phyloP scores from a whole-genome alignment of 2,113 vertebrate species.

The Antechinus flavipes region DNA sequence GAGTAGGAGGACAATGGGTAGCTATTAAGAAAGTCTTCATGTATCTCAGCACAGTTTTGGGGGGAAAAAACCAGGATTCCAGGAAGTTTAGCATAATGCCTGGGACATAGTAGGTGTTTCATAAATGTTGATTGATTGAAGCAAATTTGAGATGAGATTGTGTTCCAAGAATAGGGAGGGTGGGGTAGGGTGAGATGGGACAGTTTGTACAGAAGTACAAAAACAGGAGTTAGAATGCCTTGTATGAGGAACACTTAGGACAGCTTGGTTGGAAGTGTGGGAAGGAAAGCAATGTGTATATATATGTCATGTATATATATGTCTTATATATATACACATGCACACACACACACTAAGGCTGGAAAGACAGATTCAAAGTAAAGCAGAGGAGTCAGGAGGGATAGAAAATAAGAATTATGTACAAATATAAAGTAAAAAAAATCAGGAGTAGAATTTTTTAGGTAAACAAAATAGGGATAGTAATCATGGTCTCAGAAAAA shows the following conservation, averaged over 20 bases:
- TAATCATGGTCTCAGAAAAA: too few species aligned
- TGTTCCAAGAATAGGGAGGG: neutral
- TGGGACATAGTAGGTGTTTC: neutral
- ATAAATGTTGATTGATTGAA: neutral
- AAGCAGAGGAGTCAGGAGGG: too few species aligned
- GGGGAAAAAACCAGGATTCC: neutral
- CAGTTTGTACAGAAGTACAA: too few species aligned
- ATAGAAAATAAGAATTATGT: too few species aligned
- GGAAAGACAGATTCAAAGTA: neutral
- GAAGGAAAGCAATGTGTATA: neutral
- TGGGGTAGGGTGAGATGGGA: rapidly evolving
- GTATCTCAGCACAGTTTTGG: neutral
- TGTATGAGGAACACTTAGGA: neutral
- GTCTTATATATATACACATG: too few species aligned
- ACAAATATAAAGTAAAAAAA: too few species aligned
- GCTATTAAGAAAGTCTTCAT: neutral
- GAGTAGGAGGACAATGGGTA: neutral
- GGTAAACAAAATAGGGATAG: too few species aligned
- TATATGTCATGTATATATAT: too few species aligned
- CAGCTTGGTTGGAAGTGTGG: neutral
- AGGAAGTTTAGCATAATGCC: neutral
- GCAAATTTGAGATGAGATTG: neutral
- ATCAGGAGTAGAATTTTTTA: too few species aligned
- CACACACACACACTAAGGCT: neutral
- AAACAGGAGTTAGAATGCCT: too few species aligned